Evolutionary conservation across 1,140 invertebrate genomes (phyloP).

Genomic region (Drosophila setifemur): DNA sequence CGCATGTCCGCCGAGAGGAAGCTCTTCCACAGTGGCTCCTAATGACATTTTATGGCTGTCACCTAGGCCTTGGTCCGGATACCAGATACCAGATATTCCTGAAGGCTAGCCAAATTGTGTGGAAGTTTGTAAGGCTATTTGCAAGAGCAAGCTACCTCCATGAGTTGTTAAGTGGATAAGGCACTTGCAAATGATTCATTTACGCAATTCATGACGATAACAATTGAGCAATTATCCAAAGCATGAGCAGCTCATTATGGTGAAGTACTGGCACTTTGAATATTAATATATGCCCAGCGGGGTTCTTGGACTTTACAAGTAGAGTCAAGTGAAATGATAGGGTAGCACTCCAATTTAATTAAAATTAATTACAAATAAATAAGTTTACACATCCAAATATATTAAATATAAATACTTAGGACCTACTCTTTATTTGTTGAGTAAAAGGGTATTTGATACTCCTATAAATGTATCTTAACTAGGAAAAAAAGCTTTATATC

Average conservation of each 20-base stretch:
- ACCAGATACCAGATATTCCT: background rate
- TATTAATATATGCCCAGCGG: no score
- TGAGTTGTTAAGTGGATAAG: background rate
- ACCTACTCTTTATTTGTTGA: no score
- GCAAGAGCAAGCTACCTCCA: background rate
- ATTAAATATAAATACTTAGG: no score
- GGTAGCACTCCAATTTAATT: no score
- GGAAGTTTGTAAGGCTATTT: conserved; percentile 8
- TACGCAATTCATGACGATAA: conserved; percentile 3
- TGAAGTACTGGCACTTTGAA: background rate
- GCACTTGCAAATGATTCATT: background rate
- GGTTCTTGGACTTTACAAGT: no score
- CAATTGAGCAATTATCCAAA: conserved; percentile 3
- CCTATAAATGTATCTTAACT: no score
- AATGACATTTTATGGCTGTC: conserved; percentile 52
- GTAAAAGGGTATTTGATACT: no score
- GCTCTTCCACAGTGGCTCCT: conserved; percentile 22
- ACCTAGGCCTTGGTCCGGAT: conserved; percentile 17
- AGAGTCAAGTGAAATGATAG: no score
- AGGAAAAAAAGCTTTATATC: no score
- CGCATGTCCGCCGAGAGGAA: background rate
- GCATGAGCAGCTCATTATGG: background rate
- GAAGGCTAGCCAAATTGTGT: conserved; percentile 16
- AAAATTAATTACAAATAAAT: no score
- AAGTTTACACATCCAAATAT: no score